These are phyloP conservation scores for Gymnarchus niloticus DNA, from an alignment of 2,113 vertebrate species.

Conservation along the genomic window DNA sequence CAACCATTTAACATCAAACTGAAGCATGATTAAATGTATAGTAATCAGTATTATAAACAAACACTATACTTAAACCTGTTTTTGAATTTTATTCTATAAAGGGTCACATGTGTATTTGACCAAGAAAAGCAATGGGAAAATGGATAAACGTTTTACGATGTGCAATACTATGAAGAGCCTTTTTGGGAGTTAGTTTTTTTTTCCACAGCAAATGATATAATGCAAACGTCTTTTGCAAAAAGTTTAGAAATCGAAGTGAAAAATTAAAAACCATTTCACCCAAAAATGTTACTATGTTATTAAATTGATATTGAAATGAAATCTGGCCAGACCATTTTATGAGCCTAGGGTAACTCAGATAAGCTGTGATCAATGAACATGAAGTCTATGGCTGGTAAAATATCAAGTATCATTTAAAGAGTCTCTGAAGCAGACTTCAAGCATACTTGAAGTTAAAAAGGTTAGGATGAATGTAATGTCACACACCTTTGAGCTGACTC, in stretches of 20 bases:
- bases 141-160: not conserved
- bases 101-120: not conserved
- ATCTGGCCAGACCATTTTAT: not conserved
- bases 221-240: not conserved
- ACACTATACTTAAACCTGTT: not conserved
- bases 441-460: not conserved
- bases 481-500: not conserved
- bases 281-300: not conserved
- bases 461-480: not conserved
- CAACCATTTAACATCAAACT: too few relatives aligned
- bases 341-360: not conserved
- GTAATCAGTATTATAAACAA: too few relatives aligned
- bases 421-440: not conserved
- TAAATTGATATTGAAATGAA: conserved; percentile 3
- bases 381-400: not conserved
- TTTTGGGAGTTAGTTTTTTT: not conserved
- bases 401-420: not conserved
- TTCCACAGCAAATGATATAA: too few relatives aligned
- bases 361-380: not conserved
- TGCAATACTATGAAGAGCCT: not conserved
- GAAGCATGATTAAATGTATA: too few relatives aligned
- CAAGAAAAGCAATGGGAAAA: not conserved
- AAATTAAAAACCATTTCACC: not conserved
- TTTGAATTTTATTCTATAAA: not conserved
- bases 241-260: not conserved